Percentiles rank a stretch among this genome's conserved stretches.
phyloP scores from a whole-genome alignment of 2,888 invertebrate genomes.

The Siphlonurus alternatus region DNA sequence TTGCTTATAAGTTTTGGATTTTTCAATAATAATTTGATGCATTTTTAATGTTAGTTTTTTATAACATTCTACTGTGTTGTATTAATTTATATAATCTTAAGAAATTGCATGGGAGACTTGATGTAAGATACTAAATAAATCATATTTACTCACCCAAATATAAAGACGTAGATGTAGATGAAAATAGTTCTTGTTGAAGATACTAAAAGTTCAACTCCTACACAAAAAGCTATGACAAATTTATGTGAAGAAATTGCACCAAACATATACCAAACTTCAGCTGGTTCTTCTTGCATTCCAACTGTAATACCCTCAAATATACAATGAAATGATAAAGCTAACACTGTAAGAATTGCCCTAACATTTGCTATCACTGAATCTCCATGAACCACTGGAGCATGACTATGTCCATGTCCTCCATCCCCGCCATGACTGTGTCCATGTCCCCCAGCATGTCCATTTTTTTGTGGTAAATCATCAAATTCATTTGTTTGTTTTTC shows the following conservation, averaged over 20 bases:
- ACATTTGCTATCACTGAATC: not conserved
- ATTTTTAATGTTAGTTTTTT: too few relatives aligned
- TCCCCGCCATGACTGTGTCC: not conserved
- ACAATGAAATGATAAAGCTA: conserved; percentile 21
- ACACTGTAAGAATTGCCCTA: conserved; percentile 16
- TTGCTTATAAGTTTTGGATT: too few relatives aligned
- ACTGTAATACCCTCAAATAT: conserved; percentile 22
- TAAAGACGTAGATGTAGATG: conserved; percentile 23
- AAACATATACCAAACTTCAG: conserved; percentile 19
- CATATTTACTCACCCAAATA: not conserved
- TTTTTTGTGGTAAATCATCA: not conserved
- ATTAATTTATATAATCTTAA: too few relatives aligned
- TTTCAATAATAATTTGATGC: too few relatives aligned
- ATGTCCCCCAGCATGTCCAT: not conserved
- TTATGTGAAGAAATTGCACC: conserved; percentile 21
- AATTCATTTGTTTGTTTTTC: not conserved
- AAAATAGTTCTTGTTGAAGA: conserved; percentile 13
- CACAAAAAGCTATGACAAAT: conserved; percentile 21
- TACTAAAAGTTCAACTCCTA: conserved; percentile 20
- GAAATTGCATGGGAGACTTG: too few relatives aligned
- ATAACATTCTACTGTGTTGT: too few relatives aligned
- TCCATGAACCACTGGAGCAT: not conserved
- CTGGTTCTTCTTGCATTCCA: conserved; percentile 17
- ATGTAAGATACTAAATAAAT: too few relatives aligned
- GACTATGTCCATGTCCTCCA: not conserved